Percentiles rank a stretch among this genome's conserved stretches.
These are phyloP conservation scores for Andricus curvator DNA, from an alignment of 2,888 invertebrate genomes.

Conservation along the genomic window DNA sequence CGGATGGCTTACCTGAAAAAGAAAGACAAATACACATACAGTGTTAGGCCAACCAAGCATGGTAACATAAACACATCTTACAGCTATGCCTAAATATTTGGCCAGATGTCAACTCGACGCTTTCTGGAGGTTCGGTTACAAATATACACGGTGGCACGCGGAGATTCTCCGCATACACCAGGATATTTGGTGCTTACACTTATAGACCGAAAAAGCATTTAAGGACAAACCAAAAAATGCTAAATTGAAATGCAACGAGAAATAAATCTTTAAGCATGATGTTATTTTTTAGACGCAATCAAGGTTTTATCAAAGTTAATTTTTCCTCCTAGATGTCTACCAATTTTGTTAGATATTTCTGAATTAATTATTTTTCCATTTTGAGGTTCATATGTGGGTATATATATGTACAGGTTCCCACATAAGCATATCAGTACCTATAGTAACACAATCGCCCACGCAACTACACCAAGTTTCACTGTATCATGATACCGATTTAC, in stretches of 20 bases:
- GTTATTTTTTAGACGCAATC: neutral
- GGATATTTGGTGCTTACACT: neutral
- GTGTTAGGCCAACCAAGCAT: constrained; percentile 53
- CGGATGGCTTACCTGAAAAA: constrained; percentile 68
- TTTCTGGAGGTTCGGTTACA: constrained; percentile 45
- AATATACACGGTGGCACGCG: constrained; percentile 38
- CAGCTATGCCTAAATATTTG: constrained; percentile 68
- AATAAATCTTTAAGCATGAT: too few species aligned
- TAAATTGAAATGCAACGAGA: neutral
- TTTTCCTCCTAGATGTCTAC: neutral
- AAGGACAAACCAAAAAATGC: neutral
- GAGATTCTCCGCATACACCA: neutral
- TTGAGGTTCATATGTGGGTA: neutral
- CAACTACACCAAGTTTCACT: constrained; percentile 54
- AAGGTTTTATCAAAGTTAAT: neutral
- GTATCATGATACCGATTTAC: constrained; percentile 67
- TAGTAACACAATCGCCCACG: constrained; percentile 52
- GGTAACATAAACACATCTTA: constrained; percentile 58
- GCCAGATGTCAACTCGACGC: constrained; percentile 60
- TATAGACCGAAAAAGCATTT: neutral
- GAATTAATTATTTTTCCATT: neutral
- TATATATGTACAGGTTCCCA: neutral
- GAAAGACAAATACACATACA: constrained; percentile 57
- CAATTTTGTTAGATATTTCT: neutral
- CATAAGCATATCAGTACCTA: constrained; percentile 6